Percentiles rank a stretch among this genome's conserved stretches.
Evolutionary conservation across 1,140 invertebrate species (phyloP).

Genomic region (Gonioctena quinquepunctata): DNA sequence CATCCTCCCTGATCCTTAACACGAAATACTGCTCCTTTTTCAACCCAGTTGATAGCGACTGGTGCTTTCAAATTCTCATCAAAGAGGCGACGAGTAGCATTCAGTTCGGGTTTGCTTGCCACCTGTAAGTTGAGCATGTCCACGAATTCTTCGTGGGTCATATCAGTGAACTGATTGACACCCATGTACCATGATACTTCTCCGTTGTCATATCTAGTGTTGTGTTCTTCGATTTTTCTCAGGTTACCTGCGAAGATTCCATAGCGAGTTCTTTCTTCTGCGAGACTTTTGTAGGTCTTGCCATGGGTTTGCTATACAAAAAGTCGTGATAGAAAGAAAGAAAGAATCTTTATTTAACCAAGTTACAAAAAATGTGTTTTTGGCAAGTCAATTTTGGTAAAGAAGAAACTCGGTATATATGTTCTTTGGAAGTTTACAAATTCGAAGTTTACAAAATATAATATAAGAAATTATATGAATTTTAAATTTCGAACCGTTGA

Average conservation of each 20-base stretch:
- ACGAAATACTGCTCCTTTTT: constrained; percentile 36
- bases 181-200: constrained; percentile 66
- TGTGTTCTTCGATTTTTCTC: constrained; percentile 82
- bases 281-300: constrained; percentile 69
- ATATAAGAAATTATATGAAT: no score
- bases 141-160: constrained; percentile 80
- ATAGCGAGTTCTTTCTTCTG: constrained; percentile 75
- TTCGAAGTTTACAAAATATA: no score
- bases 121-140: background rate
- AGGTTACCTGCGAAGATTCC: constrained; percentile 81
- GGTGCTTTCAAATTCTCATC: constrained; percentile 38
- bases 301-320: constrained; percentile 15
- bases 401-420: no score
- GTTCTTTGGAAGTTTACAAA: no score
- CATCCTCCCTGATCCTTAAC: constrained; percentile 47
- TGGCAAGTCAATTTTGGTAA: no score
- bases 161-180: constrained; percentile 82
- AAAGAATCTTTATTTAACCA: no score
- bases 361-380: no score
- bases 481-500: no score
- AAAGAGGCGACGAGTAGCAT: no score
- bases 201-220: constrained; percentile 69
- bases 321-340: no score
- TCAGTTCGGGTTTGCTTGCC: background rate
- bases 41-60: constrained; percentile 39